These are phyloP conservation scores for Lepilemur ruficaudatus DNA, from an alignment of 2,797 vertebrate species.

Conservation along the genomic window DNA sequence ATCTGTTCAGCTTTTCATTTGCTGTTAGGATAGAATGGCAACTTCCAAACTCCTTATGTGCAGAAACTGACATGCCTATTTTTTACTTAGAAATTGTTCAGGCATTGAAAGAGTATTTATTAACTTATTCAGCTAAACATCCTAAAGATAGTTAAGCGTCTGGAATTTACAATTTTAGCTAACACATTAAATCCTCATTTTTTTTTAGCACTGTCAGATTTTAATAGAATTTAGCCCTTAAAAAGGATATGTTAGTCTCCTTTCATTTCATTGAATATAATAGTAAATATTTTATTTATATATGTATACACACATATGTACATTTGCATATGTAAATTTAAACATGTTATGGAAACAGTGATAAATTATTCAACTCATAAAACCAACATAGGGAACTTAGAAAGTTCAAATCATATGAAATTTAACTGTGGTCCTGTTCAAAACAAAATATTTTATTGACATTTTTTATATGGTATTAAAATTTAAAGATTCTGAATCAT, in stretches of 20 bases:
- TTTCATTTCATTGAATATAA: not conserved
- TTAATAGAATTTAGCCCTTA: not conserved
- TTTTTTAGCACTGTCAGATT: not conserved
- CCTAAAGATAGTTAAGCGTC: not conserved
- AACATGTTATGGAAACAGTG: not conserved
- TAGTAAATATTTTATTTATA: not conserved
- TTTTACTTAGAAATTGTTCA: slow-evolving; percentile 3
- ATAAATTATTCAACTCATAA: not conserved
- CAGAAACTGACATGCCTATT: not conserved
- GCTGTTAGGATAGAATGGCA: not conserved
- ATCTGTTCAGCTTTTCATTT: not conserved
- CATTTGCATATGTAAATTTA: not conserved
- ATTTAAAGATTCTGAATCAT: not conserved
- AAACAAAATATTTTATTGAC: not conserved
- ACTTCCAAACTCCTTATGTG: not conserved
- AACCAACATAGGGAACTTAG: not conserved
- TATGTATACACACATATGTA: not conserved
- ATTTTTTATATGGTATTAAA: slow-evolving; percentile 16
- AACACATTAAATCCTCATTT: not conserved
- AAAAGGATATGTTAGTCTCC: not conserved
- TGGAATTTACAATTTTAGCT: not conserved
- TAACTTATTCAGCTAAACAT: not conserved
- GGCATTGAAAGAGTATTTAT: not conserved
- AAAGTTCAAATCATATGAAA: not conserved
- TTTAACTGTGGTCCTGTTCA: not conserved